Evolutionary conservation across 2,797 vertebrate species (phyloP).

Genomic region (Sparus aurata): DNA sequence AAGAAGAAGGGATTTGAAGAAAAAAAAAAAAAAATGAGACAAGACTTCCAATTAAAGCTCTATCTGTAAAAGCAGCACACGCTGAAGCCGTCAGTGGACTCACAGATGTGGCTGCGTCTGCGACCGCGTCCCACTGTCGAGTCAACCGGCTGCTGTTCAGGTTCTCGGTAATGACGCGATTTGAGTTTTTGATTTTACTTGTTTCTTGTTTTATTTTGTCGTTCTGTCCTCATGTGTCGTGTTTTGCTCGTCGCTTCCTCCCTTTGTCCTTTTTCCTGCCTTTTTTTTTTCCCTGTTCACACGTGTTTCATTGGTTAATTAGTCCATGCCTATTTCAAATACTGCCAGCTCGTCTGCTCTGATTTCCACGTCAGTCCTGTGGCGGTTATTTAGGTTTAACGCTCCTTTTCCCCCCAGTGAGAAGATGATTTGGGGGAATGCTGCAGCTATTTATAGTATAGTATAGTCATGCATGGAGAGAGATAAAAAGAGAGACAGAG

Average conservation of each 20-base stretch:
- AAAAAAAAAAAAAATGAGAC: constrained; percentile 11
- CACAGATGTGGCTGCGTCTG: constrained; percentile 23
- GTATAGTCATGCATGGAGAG: constrained; percentile 48
- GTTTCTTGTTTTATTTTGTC: too few species aligned
- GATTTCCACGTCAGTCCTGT: too few species aligned
- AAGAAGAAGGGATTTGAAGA: constrained; percentile 23
- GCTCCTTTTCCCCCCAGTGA: constrained; percentile 32
- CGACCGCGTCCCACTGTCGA: constrained; percentile 5
- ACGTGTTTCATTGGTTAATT: too few species aligned
- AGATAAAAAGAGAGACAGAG: constrained; percentile 13
- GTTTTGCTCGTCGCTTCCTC: too few species aligned
- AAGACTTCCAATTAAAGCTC: constrained; percentile 49
- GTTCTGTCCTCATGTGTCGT: too few species aligned
- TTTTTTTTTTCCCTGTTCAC: too few species aligned
- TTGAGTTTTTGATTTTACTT: too few species aligned
- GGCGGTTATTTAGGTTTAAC: constrained; percentile 59
- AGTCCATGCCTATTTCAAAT: too few species aligned
- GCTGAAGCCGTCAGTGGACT: constrained; percentile 7
- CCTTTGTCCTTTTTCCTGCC: too few species aligned
- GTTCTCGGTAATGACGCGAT: neutral
- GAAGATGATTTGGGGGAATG: constrained; percentile 59
- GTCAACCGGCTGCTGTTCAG: neutral
- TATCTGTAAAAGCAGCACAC: constrained; percentile 34
- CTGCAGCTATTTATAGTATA: constrained; percentile 64
- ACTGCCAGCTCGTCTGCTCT: too few species aligned